These are phyloP conservation scores for Onychostruthus taczanowskii DNA, from an alignment of 2,113 vertebrate species.

Conservation along the genomic window DNA sequence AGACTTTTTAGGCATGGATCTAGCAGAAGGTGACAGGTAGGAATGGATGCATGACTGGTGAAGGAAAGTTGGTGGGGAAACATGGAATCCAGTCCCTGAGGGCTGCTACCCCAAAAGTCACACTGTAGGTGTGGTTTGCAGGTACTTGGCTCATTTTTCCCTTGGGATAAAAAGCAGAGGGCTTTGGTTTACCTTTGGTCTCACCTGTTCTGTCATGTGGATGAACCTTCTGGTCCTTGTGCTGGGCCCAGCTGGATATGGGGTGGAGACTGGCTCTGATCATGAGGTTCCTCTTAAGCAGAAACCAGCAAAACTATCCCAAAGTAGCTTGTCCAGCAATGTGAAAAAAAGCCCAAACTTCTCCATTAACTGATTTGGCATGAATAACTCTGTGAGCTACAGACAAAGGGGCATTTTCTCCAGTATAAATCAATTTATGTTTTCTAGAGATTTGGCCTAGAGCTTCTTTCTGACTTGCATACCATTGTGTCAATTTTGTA, in stretches of 20 bases:
- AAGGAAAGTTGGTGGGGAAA: not conserved
- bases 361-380: not conserved
- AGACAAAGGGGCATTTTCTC: not conserved
- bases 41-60: not conserved
- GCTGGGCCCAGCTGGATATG: not conserved
- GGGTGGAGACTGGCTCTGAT: not conserved
- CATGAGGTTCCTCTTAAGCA: not conserved
- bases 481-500: not conserved
- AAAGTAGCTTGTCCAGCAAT: not conserved
- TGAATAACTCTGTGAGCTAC: not conserved
- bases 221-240: not conserved
- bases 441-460: constrained; percentile 36
- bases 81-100: not conserved
- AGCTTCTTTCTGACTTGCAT: constrained; percentile 10
- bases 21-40: not conserved
- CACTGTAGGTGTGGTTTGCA: not conserved
- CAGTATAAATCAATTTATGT: not conserved
- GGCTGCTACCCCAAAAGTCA: not conserved
- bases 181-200: not conserved
- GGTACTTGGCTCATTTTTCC: not conserved
- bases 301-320: not conserved
- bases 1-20: not conserved
- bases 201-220: not conserved
- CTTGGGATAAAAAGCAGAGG: not conserved
- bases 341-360: not conserved